phyloP scores from a whole-genome alignment of 2,113 vertebrate genomes.

The Rousettus leschenaultii region DNA sequence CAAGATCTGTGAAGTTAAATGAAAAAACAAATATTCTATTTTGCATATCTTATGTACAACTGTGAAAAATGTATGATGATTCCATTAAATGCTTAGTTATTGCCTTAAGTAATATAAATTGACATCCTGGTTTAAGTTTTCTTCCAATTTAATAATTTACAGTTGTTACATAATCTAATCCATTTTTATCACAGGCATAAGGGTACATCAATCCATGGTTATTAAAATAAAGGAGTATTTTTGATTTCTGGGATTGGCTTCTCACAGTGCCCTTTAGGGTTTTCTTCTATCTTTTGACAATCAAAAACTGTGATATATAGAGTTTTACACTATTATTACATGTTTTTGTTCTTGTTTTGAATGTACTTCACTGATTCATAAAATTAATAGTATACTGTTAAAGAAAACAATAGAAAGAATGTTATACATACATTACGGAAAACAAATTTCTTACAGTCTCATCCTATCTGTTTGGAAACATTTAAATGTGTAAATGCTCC shows the following conservation, averaged over 20 bases:
- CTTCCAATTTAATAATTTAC: background rate
- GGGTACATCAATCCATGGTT: background rate
- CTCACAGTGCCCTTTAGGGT: background rate
- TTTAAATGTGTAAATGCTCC: background rate
- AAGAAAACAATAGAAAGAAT: background rate
- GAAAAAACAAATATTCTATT: slow-evolving; percentile 53
- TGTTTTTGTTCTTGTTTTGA: slow-evolving; percentile 13
- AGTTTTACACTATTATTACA: background rate
- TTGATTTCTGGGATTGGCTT: background rate
- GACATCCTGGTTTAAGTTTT: background rate
- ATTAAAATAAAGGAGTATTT: background rate
- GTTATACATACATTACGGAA: background rate
- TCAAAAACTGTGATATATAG: background rate
- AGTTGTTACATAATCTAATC: background rate
- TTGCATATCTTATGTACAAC: slow-evolving; percentile 13
- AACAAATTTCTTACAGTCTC: background rate
- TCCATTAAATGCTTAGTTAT: slow-evolving; percentile 8
- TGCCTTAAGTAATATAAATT: background rate
- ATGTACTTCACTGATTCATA: background rate
- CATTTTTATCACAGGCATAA: background rate
- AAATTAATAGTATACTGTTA: background rate
- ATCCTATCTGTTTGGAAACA: background rate
- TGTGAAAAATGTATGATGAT: background rate
- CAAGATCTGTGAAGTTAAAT: slow-evolving; percentile 78
- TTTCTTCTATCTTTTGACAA: background rate